Evolutionary conservation across 2,888 invertebrate species (phyloP).

Genomic region (Eilema griseolum): DNA sequence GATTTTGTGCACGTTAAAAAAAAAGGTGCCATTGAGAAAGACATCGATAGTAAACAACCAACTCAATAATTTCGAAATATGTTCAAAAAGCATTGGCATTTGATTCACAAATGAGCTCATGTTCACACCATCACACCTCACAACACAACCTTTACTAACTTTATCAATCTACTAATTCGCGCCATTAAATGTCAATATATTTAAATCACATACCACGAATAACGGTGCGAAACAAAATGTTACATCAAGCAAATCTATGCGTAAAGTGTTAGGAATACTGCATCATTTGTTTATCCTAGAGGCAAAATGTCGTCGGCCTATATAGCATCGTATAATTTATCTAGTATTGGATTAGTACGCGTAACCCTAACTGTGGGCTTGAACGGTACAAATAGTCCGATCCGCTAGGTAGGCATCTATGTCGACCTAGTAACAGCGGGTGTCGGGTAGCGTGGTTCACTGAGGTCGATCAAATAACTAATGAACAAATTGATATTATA

Average conservation of each 20-base stretch:
- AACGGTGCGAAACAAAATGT: conserved; percentile 38
- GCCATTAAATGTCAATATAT: conserved; percentile 40
- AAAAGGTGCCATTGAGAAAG: not conserved
- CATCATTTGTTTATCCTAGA: conserved; percentile 55
- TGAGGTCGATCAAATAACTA: conserved; percentile 52
- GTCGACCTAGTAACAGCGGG: conserved; percentile 71
- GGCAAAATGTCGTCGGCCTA: conserved; percentile 61
- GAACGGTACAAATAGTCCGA: conserved; percentile 81
- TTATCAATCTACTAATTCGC: conserved; percentile 38
- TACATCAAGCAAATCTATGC: conserved; percentile 39
- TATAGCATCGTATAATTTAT: conserved; percentile 70
- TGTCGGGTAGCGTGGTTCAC: conserved; percentile 69
- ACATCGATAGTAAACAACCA: not conserved
- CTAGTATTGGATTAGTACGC: conserved; percentile 71
- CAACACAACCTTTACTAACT: conserved; percentile 30
- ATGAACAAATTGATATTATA: conserved; percentile 49
- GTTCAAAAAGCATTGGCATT: conserved; percentile 23
- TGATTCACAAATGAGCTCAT: conserved; percentile 20
- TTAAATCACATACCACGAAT: conserved; percentile 37
- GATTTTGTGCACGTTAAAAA: too few relatives aligned
- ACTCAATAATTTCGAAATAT: conserved; percentile 12
- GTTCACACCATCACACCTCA: conserved; percentile 28
- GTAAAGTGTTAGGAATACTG: conserved; percentile 40
- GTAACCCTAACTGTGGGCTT: conserved; percentile 73
- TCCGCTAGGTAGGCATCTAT: conserved; percentile 68